A percentile compares a stretch with the other conserved stretches of the same genome.
Evolutionary conservation across 2,888 invertebrate genomes (phyloP).

Genomic region (Mycalesis mineus): DNA sequence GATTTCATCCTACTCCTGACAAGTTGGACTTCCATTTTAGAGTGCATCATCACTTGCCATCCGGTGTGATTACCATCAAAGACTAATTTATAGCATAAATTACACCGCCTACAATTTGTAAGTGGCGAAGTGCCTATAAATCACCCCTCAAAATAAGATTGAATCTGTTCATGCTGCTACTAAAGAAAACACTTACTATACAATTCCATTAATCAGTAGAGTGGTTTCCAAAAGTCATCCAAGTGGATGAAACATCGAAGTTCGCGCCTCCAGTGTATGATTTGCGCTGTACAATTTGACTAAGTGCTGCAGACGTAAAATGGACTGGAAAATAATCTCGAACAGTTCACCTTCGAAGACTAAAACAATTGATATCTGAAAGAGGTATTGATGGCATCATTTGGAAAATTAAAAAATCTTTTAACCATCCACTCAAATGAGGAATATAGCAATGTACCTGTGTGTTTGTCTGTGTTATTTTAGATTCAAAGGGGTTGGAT

Average conservation of each 20-base stretch:
- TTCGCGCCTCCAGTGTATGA: background rate
- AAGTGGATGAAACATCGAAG: background rate
- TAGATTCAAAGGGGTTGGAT: too few relatives aligned
- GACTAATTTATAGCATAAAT: too few relatives aligned
- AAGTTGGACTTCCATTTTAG: too few relatives aligned
- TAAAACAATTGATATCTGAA: conserved; percentile 4
- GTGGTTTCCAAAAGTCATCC: background rate
- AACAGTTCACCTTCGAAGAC: background rate
- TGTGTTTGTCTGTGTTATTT: too few relatives aligned
- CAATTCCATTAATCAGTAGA: background rate
- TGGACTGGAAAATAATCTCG: conserved; percentile 7
- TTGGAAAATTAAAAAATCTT: background rate
- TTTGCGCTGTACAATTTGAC: background rate
- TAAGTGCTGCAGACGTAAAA: conserved; percentile 4
- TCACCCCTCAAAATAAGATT: too few relatives aligned
- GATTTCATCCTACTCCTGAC: too few relatives aligned
- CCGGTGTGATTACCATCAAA: too few relatives aligned
- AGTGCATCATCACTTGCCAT: too few relatives aligned
- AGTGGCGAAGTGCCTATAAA: too few relatives aligned
- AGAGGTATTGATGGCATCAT: conserved; percentile 1
- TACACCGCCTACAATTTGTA: too few relatives aligned
- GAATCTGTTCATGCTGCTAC: background rate
- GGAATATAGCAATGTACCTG: too few relatives aligned
- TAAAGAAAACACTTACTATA: background rate
- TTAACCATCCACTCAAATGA: background rate